A percentile compares a stretch with the other conserved stretches of the same genome.
Conservation (phyloP, 2,888 invertebrate species). For the Xanthia togata region DNA sequence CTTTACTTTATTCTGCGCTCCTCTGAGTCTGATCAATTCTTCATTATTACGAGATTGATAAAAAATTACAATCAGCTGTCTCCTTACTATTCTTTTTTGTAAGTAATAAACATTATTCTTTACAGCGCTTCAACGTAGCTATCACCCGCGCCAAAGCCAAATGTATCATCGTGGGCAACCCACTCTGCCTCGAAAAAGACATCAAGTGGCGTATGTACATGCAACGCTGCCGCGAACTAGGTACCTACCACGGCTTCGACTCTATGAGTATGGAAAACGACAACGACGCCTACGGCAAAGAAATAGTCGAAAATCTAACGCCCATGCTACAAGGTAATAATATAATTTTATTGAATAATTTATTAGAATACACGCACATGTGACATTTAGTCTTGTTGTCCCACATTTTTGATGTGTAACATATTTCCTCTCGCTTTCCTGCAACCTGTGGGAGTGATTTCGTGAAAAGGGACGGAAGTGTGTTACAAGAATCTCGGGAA, state of each 20-base stretch:
- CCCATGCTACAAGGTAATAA: conserved; percentile 47
- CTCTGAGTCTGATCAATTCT: not conserved
- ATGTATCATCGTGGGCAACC: conserved; percentile 91
- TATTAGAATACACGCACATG: not conserved
- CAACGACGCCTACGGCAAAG: conserved; percentile 13
- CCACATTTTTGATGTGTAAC: no score
- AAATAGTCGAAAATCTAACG: conserved; percentile 33
- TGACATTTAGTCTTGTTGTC: not conserved
- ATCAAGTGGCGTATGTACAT: conserved; percentile 83
- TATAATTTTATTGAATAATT: not conserved
- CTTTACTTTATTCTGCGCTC: not conserved
- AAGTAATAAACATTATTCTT: conserved; percentile 37
- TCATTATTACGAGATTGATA: not conserved
- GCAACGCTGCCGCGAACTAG: conserved; percentile 74
- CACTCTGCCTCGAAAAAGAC: conserved; percentile 78
- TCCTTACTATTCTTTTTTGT: not conserved
- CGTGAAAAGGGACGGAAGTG: no score
- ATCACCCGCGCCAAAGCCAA: conserved; percentile 93
- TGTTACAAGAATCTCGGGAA: no score
- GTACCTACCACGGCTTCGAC: conserved; percentile 78
- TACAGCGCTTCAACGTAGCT: conserved; percentile 94
- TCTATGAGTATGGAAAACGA: conserved; percentile 18
- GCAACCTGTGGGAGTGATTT: no score
- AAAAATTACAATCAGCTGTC: not conserved
- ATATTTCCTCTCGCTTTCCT: no score